phyloP scores from a whole-genome alignment of 1,140 invertebrate genomes.

The Chymomyza costata region DNA sequence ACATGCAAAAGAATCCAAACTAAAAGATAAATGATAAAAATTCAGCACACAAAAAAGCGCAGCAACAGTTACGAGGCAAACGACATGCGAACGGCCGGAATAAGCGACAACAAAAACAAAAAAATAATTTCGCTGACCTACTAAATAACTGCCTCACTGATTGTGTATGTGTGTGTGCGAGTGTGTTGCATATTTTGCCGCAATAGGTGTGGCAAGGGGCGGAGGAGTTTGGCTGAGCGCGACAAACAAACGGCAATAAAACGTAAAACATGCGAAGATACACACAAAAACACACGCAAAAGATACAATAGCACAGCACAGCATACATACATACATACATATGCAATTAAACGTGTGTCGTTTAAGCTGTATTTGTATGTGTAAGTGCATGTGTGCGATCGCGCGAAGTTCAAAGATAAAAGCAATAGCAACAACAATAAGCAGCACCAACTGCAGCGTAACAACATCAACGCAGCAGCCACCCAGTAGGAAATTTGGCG shows the following conservation, averaged over 20 bases:
- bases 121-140: conserved; percentile 64
- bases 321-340: conserved; percentile 44
- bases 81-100: conserved; percentile 14
- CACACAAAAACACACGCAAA: conserved; percentile 16
- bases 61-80: conserved; percentile 48
- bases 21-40: too few species aligned
- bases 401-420: conserved; percentile 38
- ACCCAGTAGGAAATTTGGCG: not conserved
- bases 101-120: conserved; percentile 17
- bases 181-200: too few species aligned
- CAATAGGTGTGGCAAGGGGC: too few species aligned
- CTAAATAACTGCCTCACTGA: conserved; percentile 58
- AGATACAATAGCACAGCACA: conserved; percentile 46
- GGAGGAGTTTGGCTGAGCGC: too few species aligned
- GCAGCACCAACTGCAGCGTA: conserved; percentile 23
- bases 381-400: conserved; percentile 20
- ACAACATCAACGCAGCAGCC: not conserved
- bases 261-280: conserved; percentile 3
- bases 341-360: conserved; percentile 18
- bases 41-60: conserved; percentile 36
- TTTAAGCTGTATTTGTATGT: conserved; percentile 34
- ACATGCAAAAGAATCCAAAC: too few species aligned
- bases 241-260: conserved; percentile 3
- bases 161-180: too few species aligned
- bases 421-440: conserved; percentile 22